phyloP scores from a whole-genome alignment of 2,797 vertebrate species.

The Coregonus suidteri region DNA sequence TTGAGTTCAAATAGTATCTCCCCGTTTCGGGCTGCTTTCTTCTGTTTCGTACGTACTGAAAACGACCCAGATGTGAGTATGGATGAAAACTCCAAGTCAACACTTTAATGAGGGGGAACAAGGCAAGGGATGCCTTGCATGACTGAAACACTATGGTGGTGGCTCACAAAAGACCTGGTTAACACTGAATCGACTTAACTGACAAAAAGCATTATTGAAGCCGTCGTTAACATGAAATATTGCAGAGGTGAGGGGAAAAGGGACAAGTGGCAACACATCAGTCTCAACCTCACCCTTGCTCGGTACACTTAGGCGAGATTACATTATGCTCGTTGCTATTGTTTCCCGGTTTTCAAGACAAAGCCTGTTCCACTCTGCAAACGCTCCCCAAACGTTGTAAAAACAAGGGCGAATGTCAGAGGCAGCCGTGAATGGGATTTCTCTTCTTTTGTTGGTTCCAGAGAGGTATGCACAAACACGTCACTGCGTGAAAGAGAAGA shows the following conservation, averaged over 20 bases:
- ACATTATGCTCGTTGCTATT: conserved; percentile 67
- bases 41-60: background rate
- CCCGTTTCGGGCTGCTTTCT: background rate
- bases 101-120: conserved; percentile 28
- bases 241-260: conserved; percentile 35
- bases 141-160: conserved; percentile 61
- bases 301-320: conserved; percentile 62
- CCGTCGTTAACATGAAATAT: conserved; percentile 64
- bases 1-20: too few species aligned
- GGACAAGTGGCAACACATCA: conserved; percentile 69
- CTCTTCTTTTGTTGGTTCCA: conserved; percentile 59
- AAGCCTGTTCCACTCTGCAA: conserved; percentile 68
- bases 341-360: conserved; percentile 65
- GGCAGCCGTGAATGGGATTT: conserved; percentile 68
- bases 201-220: conserved; percentile 60
- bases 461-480: conserved; percentile 88
- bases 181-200: conserved; percentile 58
- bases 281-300: conserved; percentile 59
- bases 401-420: conserved; percentile 75
- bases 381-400: conserved; percentile 68
- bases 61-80: background rate
- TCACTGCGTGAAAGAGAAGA: conserved; percentile 82
- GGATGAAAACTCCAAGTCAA: background rate
- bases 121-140: conserved; percentile 57
- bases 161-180: conserved; percentile 52